phyloP scores from a whole-genome alignment of 1,140 invertebrate species.

The Nilaparvata lugens region DNA sequence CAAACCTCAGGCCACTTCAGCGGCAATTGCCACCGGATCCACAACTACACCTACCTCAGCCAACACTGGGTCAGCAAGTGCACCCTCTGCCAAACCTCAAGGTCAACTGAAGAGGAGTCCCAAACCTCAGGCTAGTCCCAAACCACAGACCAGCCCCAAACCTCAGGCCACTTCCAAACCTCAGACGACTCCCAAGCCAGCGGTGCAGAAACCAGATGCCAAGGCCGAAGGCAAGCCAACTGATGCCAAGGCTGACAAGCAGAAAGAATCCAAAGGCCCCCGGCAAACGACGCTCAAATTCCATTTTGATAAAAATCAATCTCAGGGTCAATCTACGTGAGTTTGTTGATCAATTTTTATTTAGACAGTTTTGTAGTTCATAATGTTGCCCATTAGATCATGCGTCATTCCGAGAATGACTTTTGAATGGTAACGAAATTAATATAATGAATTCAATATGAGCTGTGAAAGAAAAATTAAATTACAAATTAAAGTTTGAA shows the following conservation, averaged over 20 bases:
- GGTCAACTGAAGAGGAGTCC: conserved; percentile 1
- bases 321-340: background rate
- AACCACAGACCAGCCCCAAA: background rate
- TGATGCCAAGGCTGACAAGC: background rate
- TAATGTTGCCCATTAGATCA: no score
- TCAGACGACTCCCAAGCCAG: background rate
- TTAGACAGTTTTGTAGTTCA: background rate
- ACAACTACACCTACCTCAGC: background rate
- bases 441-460: no score
- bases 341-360: background rate
- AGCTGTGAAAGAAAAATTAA: no score
- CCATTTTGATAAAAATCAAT: background rate
- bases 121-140: background rate
- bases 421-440: no score
- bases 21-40: background rate
- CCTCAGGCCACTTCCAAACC: background rate
- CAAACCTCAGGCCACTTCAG: conserved; percentile 6
- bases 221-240: background rate
- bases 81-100: background rate
- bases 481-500: no score
- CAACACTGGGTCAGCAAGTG: background rate
- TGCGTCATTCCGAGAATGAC: no score
- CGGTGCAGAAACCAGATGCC: background rate
- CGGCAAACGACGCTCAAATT: background rate
- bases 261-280: background rate